These are phyloP conservation scores for Orius laevigatus DNA, from an alignment of 1,140 invertebrate species.

Conservation along the genomic window DNA sequence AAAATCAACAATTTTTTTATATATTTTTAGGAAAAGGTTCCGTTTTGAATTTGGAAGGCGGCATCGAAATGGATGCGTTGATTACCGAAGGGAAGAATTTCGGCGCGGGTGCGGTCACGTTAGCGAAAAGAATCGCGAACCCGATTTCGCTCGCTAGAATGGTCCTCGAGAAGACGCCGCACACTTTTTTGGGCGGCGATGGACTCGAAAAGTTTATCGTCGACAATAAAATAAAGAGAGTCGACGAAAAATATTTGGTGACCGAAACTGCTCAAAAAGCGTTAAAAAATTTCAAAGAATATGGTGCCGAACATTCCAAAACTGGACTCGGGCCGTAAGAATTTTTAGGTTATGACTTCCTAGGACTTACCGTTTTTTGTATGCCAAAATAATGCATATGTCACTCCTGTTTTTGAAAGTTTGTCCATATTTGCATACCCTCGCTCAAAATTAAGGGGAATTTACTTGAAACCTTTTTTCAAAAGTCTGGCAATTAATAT, in stretches of 20 bases:
- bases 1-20: no score
- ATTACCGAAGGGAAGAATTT: conserved; percentile 50
- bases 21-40: conserved; percentile 48
- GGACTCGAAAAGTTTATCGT: conserved; percentile 57
- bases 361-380: no score
- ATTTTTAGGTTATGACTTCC: no score
- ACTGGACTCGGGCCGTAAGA: conserved; percentile 33
- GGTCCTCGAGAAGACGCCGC: conserved; percentile 58
- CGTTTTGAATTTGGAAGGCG: conserved; percentile 42
- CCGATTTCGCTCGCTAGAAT: conserved; percentile 53
- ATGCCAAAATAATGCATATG: no score
- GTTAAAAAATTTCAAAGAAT: conserved; percentile 36
- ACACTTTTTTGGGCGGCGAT: conserved; percentile 48
- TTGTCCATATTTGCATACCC: no score
- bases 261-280: conserved; percentile 43
- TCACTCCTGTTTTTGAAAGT: no score
- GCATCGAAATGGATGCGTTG: conserved; percentile 62
- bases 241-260: conserved; percentile 44
- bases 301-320: conserved; percentile 26
- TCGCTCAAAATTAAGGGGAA: no score
- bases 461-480: no score
- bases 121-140: conserved; percentile 45
- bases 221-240: conserved; percentile 30
- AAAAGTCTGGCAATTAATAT: no score
- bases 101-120: conserved; percentile 37